phyloP scores from a whole-genome alignment of 2,113 vertebrate species.

The Pelecanus crispus region DNA sequence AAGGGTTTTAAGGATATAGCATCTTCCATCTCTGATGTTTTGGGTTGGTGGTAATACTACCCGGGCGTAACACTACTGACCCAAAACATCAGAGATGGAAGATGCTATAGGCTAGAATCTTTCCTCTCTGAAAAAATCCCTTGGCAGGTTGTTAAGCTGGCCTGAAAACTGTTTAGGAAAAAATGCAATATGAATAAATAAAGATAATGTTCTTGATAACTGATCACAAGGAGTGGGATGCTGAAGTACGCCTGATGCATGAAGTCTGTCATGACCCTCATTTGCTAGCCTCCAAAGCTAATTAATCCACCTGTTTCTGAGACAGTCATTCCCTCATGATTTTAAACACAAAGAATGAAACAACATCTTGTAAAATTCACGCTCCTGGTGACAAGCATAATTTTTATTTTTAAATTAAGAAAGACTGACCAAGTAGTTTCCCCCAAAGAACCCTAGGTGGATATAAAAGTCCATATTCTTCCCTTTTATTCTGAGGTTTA shows the following conservation, averaged over 20 bases:
- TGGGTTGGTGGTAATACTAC: too few species aligned
- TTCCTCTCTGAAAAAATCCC: neutral
- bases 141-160: neutral
- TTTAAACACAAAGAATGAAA: neutral
- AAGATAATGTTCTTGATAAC: neutral
- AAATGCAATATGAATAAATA: neutral
- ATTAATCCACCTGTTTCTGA: neutral
- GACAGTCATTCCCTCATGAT: neutral
- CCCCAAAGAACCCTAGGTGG: neutral
- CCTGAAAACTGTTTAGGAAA: neutral
- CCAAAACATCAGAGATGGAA: neutral
- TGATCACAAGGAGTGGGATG: neutral
- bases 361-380: neutral
- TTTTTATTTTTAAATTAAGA: neutral
- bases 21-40: neutral
- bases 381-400: neutral
- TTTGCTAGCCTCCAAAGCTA: neutral
- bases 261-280: neutral
- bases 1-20: neutral
- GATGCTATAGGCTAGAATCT: neutral
- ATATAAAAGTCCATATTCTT: neutral
- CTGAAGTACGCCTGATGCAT: neutral
- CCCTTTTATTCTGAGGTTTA: neutral
- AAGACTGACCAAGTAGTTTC: neutral
- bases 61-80: neutral